These are phyloP conservation scores for Otus scops DNA, from an alignment of 2,797 vertebrate genomes.

Conservation along the genomic window DNA sequence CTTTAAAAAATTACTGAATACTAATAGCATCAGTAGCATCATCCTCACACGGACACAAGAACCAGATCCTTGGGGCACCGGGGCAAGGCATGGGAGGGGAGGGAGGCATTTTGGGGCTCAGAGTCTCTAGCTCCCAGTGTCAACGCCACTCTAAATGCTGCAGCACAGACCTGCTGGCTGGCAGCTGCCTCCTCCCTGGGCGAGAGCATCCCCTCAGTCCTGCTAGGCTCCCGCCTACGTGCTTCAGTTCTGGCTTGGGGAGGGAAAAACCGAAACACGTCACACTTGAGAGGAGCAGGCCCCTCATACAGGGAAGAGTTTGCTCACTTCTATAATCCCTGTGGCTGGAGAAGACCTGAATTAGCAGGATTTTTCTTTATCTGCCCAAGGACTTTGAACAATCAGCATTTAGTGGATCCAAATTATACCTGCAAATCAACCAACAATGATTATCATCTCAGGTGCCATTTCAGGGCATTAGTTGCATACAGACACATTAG, in stretches of 20 bases:
- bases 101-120: fast-evolving
- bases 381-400: not conserved
- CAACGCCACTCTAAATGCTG: not conserved
- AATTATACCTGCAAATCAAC: not conserved
- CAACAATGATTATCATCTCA: fast-evolving
- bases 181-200: not conserved
- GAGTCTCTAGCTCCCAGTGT: not conserved
- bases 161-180: not conserved
- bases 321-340: not conserved
- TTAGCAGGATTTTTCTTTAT: not conserved
- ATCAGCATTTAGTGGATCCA: not conserved
- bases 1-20: not conserved
- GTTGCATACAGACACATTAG: not conserved
- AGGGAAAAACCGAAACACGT: not conserved
- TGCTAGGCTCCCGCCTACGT: not conserved
- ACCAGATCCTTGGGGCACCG: not conserved
- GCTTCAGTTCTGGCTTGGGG: not conserved
- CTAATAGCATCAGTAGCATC: not conserved
- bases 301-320: not conserved
- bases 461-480: not conserved
- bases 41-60: fast-evolving
- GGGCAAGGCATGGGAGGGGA: fast-evolving
- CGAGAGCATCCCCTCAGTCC: fast-evolving
- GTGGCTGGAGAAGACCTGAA: not conserved
- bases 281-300: fast-evolving